Evolutionary conservation across 2,888 invertebrate genomes (phyloP).

Genomic region (Dorcus hopei): DNA sequence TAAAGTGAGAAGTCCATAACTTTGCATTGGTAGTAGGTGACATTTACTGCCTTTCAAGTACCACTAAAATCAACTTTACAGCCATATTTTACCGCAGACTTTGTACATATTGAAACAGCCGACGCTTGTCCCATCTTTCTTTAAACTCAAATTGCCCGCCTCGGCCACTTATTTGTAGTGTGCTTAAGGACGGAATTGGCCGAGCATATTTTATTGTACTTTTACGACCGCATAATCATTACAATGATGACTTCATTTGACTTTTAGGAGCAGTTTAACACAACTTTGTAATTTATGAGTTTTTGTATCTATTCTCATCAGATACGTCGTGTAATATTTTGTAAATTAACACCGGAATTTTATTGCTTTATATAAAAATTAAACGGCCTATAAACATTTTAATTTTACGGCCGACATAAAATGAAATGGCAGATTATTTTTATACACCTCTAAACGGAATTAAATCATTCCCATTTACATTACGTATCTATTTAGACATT

Average conservation of each 20-base stretch:
- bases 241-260: conserved; percentile 44
- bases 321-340: conserved; percentile 9
- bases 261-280: conserved; percentile 28
- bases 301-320: conserved; percentile 18
- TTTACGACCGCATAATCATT: conserved; percentile 47
- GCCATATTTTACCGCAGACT: conserved; percentile 44
- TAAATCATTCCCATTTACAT: too few species aligned
- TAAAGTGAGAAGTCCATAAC: conserved; percentile 41
- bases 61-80: conserved; percentile 57
- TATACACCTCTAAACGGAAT: too few species aligned
- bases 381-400: background rate
- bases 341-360: conserved; percentile 16
- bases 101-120: conserved; percentile 37
- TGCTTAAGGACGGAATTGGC: conserved; percentile 38
- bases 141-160: conserved; percentile 15
- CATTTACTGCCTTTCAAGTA: conserved; percentile 60
- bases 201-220: conserved; percentile 44
- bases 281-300: conserved; percentile 18
- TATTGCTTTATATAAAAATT: conserved; percentile 10
- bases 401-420: conserved; percentile 1
- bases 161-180: conserved; percentile 20
- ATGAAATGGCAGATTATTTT: too few species aligned
- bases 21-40: conserved; percentile 48
- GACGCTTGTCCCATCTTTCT: conserved; percentile 18
- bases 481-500: too few species aligned